Evolutionary conservation across 2,797 vertebrate species (phyloP).

Genomic region (Sebastes taczanowskii): DNA sequence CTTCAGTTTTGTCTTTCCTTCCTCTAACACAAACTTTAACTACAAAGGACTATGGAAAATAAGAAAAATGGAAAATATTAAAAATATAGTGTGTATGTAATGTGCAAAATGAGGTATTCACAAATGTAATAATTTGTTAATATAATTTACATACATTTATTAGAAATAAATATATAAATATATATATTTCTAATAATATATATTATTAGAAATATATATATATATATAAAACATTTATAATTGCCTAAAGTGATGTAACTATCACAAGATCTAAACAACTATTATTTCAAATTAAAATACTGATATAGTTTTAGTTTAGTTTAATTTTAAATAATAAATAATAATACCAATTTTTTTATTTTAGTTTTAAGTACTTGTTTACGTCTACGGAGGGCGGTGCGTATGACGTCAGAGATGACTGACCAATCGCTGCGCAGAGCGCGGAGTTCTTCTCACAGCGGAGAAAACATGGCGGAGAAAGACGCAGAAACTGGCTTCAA

Average conservation of each 20-base stretch:
- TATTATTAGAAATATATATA: background rate
- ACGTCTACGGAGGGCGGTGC: rapidly evolving
- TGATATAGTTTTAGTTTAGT: too few relatives aligned
- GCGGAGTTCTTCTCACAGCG: constrained; percentile 33
- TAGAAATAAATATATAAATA: background rate
- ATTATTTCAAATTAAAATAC: background rate
- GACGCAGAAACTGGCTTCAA: constrained; percentile 67
- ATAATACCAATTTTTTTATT: too few relatives aligned
- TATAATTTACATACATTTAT: background rate
- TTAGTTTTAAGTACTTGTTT: too few relatives aligned
- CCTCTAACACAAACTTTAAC: background rate
- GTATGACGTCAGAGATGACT: background rate
- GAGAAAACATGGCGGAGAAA: constrained; percentile 68
- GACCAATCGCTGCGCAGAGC: constrained; percentile 50
- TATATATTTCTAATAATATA: background rate
- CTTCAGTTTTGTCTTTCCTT: background rate
- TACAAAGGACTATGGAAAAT: background rate
- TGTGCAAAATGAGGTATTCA: background rate
- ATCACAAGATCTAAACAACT: background rate
- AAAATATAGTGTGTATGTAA: background rate
- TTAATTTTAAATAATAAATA: too few relatives aligned
- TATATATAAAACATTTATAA: too few relatives aligned
- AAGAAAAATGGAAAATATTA: background rate
- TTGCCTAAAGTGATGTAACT: background rate
- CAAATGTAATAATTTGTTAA: background rate